Evolutionary conservation across 23 tunicate genomes (phyloP), one percentile per base, ranked within the genome.

Genomic region (Trididemnum miniatum): DNA sequence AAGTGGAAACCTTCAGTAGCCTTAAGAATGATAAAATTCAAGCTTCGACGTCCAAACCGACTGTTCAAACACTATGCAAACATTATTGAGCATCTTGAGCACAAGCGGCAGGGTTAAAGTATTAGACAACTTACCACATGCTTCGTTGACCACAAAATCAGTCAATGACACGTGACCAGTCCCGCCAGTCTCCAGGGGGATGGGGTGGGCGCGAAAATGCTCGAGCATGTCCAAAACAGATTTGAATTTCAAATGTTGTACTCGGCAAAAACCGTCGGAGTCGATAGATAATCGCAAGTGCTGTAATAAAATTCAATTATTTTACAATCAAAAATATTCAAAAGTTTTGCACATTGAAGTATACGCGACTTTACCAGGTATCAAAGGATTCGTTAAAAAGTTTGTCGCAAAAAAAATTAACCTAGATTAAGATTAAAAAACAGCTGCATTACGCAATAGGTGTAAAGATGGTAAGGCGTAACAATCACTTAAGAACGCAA

Each of bases 131-230:
- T 66, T 49, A 82, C 85, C 71, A 79, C 96, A 85, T 27, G 72
- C 76, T 64, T 90, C 96, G 62, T 90, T 90, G 71, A 90, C 80
- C 65, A 90, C 64, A 34, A 52, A 90, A 67, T 90, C 86, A 51
- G 96, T 80, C 60, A 90, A 72, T 25, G 35, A 80, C 0, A 90
- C 96, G 66, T 85, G 85, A 26, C 85, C 80, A 39, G 83, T 32
- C 33, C 96, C 96, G 9, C 96, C 96, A 1, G 89, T 77, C 73
- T 90, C 96, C 26, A 90, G 86, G 5, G 96, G 96, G 51, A 90
- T 90, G 12, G 96, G 89, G 49, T 85, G 86, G 35, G 89, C 60
- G 15, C 96, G 89, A 64, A 90, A 90, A 50, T 90, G 96, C 37
- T 84, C 86, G 27, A 90, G 78, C 96, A 90, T 84, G 59, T 90